Percentiles rank a stretch among this genome's conserved stretches.
Evolutionary conservation across 1,140 invertebrate genomes (phyloP).

Genomic region (Sinella curviseta): DNA sequence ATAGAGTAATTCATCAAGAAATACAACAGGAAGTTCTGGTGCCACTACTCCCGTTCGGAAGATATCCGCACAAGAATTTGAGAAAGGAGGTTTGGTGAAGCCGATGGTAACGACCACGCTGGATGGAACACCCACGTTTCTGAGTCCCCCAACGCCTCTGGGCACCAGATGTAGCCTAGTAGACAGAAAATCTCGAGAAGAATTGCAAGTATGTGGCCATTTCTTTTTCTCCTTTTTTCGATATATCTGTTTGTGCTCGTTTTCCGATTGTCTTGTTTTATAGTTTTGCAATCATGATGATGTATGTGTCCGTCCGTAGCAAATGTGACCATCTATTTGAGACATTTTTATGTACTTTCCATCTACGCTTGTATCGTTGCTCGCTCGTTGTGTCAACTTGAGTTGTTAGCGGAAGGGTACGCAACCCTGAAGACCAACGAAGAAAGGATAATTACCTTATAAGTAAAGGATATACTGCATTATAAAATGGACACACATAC

Average conservation of each 20-base stretch:
- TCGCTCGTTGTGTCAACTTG: no score
- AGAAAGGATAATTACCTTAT: no score
- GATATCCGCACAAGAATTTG: slow-evolving; percentile 94
- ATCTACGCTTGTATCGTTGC: no score
- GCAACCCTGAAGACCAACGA: no score
- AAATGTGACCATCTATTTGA: no score
- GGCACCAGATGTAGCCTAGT: slow-evolving; percentile 23
- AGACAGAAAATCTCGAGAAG: slow-evolving; percentile 46
- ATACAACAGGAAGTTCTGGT: slow-evolving; percentile 65
- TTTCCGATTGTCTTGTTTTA: neutral
- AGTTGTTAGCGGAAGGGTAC: no score
- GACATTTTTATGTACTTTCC: no score
- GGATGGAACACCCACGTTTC: slow-evolving; percentile 57
- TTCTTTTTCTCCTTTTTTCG: slow-evolving; percentile 45
- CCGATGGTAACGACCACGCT: slow-evolving; percentile 85
- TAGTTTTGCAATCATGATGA: no score
- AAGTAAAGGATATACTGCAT: no score
- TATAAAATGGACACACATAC: no score
- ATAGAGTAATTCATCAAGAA: slow-evolving; percentile 27
- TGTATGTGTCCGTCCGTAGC: no score
- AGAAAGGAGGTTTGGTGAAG: slow-evolving; percentile 83
- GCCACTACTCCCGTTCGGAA: slow-evolving; percentile 89
- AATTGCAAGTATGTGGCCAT: slow-evolving; percentile 44
- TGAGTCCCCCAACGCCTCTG: slow-evolving; percentile 37
- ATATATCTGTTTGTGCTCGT: neutral